Evolutionary conservation across 2,113 vertebrate genomes (phyloP), one percentile per base, ranked within the genome.

Genomic region (Brachyhypopomus gauderio): DNA sequence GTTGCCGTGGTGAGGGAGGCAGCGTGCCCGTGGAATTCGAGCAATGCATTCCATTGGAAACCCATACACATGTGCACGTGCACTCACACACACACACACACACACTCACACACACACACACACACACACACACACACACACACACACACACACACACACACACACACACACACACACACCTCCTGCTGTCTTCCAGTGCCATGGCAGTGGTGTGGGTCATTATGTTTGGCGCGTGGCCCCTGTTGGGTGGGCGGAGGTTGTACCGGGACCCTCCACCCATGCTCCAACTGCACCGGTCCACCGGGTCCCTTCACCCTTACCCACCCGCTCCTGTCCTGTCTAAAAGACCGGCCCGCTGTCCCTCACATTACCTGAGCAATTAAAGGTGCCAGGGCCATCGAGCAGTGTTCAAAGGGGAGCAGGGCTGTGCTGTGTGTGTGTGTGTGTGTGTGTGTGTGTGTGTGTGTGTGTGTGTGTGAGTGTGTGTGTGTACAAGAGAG

Each of bases 1-100:
- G 88, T 89, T 89, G 88, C 90, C 83, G 84, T 84, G 88, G 88
- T 82, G 81, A 89, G 84, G 59, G 80, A 88, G 81, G 83, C 76
- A 81, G 84, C 64, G 58, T 70, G 84, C 79, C 83, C 23, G 25
- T 85, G 89, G 90, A 90, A 91, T 90, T 85, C 48, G 81, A 78
- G 70, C 69, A 59, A 79, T 70, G 79, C 83, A 84, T 89, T 88
- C 86, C 85, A 83, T 60, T 75, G 81, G 78, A 83, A 56, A 69
- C 72, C 72, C 73, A 66, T 76, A 64, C 56, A 52, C 74, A 62
- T 59, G 19, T 58, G 63, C 72, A 38, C 75, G 75, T 36, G 12
- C 71, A 62, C 64, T 20, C 64, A 70, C 72, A 52, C 75, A 81
- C 48, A 17, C 70, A 55, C 56, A 23, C 77, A 78, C 38, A 36